These are phyloP conservation scores for Pseudomyrmex cubaensis DNA, from an alignment of 1,140 invertebrate genomes.

Conservation along the genomic window DNA sequence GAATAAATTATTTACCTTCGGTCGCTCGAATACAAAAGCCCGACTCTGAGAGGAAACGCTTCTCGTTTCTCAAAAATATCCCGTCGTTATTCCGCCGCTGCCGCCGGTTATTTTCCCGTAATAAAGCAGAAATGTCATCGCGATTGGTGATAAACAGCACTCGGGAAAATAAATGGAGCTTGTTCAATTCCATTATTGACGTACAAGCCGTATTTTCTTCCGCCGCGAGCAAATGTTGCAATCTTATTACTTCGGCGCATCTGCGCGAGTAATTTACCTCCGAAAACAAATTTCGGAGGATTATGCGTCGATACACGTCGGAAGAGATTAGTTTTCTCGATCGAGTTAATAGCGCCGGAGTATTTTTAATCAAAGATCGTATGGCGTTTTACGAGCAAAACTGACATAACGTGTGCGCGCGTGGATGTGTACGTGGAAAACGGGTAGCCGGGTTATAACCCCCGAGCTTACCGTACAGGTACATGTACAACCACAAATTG, in stretches of 20 bases:
- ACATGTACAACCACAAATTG: constrained; percentile 15
- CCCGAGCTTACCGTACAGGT: neutral
- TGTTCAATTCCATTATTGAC: constrained; percentile 29
- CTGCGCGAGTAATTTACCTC: too few species aligned
- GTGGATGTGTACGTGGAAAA: too few species aligned
- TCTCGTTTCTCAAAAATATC: neutral
- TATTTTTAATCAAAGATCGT: constrained; percentile 38
- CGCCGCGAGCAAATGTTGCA: constrained; percentile 1
- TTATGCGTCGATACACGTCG: too few species aligned
- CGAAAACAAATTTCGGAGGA: too few species aligned
- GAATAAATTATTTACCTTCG: neutral
- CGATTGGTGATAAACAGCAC: constrained; percentile 23
- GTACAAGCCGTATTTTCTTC: neutral
- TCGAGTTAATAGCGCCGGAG: neutral
- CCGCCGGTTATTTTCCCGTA: constrained; percentile 21
- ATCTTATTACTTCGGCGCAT: neutral
- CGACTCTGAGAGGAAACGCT: too few species aligned
- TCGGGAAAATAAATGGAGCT: neutral
- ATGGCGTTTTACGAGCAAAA: constrained; percentile 16
- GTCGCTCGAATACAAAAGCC: too few species aligned
- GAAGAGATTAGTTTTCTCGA: neutral
- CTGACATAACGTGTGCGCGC: neutral
- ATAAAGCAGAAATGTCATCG: constrained; percentile 37
- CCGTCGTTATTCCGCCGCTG: neutral
- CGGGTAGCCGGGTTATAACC: neutral